Evolutionary conservation across 2,888 invertebrate genomes (phyloP).

Genomic region (Mesorhabditis spiculigera): DNA sequence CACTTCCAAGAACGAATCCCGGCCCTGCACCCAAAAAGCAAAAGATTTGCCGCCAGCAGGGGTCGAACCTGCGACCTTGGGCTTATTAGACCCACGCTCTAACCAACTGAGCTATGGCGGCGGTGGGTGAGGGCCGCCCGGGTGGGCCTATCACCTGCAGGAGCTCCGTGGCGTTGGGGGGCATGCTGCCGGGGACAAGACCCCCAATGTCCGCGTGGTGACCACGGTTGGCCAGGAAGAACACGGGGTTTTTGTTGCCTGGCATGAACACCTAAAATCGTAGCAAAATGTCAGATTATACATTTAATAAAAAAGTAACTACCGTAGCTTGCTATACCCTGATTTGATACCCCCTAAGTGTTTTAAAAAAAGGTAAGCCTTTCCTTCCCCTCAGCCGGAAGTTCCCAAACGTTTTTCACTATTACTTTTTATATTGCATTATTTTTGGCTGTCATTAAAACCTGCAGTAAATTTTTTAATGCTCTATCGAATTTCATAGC

Average conservation of each 20-base stretch:
- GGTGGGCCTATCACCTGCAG: constrained; percentile 48
- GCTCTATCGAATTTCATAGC: too few relatives aligned
- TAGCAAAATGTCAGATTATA: not conserved
- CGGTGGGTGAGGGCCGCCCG: not conserved
- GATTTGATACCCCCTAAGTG: too few relatives aligned
- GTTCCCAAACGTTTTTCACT: too few relatives aligned
- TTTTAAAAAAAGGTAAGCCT: too few relatives aligned
- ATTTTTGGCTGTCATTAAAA: too few relatives aligned
- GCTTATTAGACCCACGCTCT: constrained; percentile 57
- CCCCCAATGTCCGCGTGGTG: constrained; percentile 96
- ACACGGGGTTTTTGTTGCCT: constrained; percentile 72
- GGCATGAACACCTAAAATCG: constrained; percentile 64
- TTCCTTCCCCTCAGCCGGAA: too few relatives aligned
- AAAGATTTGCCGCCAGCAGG: constrained; percentile 1
- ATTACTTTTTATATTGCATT: too few relatives aligned
- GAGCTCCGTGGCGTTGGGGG: constrained; percentile 84
- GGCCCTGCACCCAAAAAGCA: too few relatives aligned
- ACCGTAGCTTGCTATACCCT: too few relatives aligned
- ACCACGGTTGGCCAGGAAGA: constrained; percentile 94
- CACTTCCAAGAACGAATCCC: too few relatives aligned
- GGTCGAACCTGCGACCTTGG: constrained; percentile 43
- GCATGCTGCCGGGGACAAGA: constrained; percentile 73
- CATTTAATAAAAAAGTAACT: too few relatives aligned
- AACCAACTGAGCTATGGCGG: constrained; percentile 56
- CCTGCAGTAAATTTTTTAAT: too few relatives aligned